Conservation (phyloP, 2,888 invertebrate species). For the Watsonalla cultraria region DNA sequence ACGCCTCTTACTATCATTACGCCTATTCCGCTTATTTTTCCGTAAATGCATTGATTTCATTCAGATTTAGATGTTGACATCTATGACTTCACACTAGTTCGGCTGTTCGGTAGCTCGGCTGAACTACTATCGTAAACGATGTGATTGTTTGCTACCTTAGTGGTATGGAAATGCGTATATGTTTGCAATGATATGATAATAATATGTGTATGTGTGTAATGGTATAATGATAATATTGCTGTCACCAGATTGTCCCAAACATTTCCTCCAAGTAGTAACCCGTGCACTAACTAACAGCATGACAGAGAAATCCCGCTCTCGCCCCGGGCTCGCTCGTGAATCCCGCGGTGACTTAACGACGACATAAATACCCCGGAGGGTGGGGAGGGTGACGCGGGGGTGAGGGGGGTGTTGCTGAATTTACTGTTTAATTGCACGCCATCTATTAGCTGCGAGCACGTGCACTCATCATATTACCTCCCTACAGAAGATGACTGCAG, state of each 20-base stretch:
- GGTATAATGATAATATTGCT: too few species aligned
- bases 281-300: neutral
- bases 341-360: constrained; percentile 54
- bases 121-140: too few species aligned
- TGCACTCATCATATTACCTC: neutral
- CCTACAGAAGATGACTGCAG: constrained; percentile 5
- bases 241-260: neutral
- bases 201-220: too few species aligned
- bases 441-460: constrained; percentile 41
- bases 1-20: too few species aligned
- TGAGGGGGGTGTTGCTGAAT: constrained; percentile 24
- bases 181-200: too few species aligned
- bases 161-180: too few species aligned
- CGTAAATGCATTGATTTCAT: too few species aligned
- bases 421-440: constrained; percentile 56
- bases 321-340: constrained; percentile 27
- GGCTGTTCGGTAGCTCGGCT: too few species aligned
- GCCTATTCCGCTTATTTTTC: too few species aligned
- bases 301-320: neutral
- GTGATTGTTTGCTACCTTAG: too few species aligned
- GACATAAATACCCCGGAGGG: constrained; percentile 41
- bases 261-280: neutral
- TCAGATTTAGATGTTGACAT: too few species aligned
- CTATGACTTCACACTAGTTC: too few species aligned
- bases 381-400: neutral